Base-by-base conservation (phyloP, 1,140 invertebrate genomes). In the Oscheius sp. region DNA sequence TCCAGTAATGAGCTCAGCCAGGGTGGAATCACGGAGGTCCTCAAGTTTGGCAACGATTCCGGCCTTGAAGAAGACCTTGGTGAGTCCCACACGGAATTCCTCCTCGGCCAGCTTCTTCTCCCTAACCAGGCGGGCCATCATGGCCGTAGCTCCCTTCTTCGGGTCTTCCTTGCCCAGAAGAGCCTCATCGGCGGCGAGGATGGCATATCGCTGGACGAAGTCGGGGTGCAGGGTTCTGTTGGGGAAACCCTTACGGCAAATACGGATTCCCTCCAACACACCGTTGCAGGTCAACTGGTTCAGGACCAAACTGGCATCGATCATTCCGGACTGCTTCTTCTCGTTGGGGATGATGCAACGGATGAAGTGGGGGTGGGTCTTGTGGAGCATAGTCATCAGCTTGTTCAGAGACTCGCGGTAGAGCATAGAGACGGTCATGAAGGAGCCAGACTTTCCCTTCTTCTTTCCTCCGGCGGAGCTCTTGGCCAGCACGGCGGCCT, bases 231-330 rank as follows among this genome's bases (percentile, higher is more conserved):
- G 90, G 91, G 98, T 97, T 88, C 96, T 73, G 64, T 82, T 99
- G 89, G 97, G 97, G 92, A 99, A 99, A 87, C 97, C 97, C 90
- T 99, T 99, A 88, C 97, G 92, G 88, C 97, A 99, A 90, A 99
- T 99, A 95, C 97, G 95, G 89, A 99, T 99, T 89, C 97, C 97
- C 91, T 99, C 97, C 90, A 99, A 92, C 89, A 99, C 97, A 95
- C 96, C 96, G 91, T 99, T 99, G 92, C 96, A 99, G 79, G 95
- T 97, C 82, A 99, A 90, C 89, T 99, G 95, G 61, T 82, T 82
- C 2, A 82, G 74, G 13, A 83, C 81, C 4, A 82, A 64, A 1
- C 69, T 45, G 36, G 80, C 80, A 64, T 82, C 76, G 32, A 80
- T 80, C 31, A 79, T 80, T 88, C 89, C 88, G 84, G 94, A 89